Conservation (phyloP, 2,113 vertebrate species). For the Takifugu flavidus region DNA sequence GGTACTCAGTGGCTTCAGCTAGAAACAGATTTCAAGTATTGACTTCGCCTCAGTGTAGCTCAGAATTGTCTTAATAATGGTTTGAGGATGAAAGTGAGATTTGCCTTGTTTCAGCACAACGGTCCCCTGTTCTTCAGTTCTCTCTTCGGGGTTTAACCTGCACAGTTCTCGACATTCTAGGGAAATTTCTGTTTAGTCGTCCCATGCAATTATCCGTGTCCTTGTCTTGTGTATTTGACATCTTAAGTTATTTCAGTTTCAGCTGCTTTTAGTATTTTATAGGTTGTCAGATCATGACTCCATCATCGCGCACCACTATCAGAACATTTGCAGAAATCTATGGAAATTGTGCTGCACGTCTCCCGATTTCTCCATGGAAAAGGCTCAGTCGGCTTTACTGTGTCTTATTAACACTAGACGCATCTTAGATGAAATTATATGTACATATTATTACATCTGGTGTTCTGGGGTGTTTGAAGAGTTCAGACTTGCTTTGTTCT, state of each 20-base stretch:
- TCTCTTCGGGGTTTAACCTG: slow-evolving; percentile 16
- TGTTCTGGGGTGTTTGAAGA: slow-evolving; percentile 45
- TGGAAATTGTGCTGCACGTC: slow-evolving; percentile 12
- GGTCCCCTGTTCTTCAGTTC: slow-evolving; percentile 16
- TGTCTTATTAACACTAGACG: not conserved
- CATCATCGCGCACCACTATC: slow-evolving; percentile 26
- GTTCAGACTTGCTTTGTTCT: slow-evolving; percentile 28
- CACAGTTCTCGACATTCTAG: slow-evolving; percentile 14
- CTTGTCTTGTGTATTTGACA: slow-evolving; percentile 14
- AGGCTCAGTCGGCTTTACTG: slow-evolving; percentile 5
- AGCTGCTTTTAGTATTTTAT: slow-evolving; percentile 17
- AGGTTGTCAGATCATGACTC: slow-evolving; percentile 14
- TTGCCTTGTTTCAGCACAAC: slow-evolving; percentile 52
- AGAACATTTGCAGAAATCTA: slow-evolving; percentile 23
- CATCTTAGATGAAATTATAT: slow-evolving; percentile 5
- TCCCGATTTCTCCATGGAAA: slow-evolving; percentile 16
- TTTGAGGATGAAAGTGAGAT: slow-evolving; percentile 38
- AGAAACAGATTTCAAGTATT: slow-evolving; percentile 16
- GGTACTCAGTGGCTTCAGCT: slow-evolving; percentile 20
- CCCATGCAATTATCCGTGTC: slow-evolving; percentile 9
- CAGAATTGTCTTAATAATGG: slow-evolving; percentile 48
- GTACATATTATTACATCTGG: slow-evolving; percentile 2
- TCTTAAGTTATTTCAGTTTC: slow-evolving; percentile 13
- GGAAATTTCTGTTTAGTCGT: slow-evolving; percentile 46
- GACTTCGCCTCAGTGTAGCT: slow-evolving; percentile 34